A percentile compares a stretch with the other conserved stretches of the same genome.
These are phyloP conservation scores for Trachymyrmex septentrionalis DNA, from an alignment of 1,140 invertebrate species.

Conservation along the genomic window DNA sequence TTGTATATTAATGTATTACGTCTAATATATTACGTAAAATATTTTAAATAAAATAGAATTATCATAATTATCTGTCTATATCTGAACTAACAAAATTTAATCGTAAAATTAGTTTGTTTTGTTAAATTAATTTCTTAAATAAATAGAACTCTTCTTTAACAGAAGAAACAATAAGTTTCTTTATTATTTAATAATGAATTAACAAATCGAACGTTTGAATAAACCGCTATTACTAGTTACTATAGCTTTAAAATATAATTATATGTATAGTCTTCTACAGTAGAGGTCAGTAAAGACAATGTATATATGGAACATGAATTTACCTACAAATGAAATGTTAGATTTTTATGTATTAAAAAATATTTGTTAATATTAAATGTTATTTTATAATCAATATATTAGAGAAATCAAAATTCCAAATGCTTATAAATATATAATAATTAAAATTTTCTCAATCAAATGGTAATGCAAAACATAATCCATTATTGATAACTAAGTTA, in stretches of 20 bases:
- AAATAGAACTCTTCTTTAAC: neutral
- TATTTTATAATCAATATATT: neutral
- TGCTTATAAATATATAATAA: neutral
- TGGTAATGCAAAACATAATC: neutral
- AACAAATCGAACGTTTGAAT: neutral
- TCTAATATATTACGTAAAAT: neutral
- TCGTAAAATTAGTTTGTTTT: neutral
- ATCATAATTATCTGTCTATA: neutral
- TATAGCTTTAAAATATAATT: neutral
- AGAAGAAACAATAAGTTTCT: neutral
- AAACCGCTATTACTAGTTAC: neutral
- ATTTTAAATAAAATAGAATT: neutral
- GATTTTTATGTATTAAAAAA: neutral
- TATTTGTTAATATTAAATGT: slow-evolving; percentile 6
- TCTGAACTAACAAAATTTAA: neutral
- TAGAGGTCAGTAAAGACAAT: slow-evolving; percentile 24
- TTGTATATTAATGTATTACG: too few relatives aligned
- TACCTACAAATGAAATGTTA: neutral
- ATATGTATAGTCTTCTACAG: neutral
- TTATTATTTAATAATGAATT: neutral
- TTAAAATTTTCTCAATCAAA: neutral
- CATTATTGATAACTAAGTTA: slow-evolving; percentile 6
- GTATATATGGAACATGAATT: neutral
- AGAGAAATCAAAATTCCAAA: neutral
- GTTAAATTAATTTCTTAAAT: neutral